These are phyloP conservation scores for Anoplopoma fimbria DNA, from an alignment of 2,113 vertebrate genomes.

Conservation along the genomic window DNA sequence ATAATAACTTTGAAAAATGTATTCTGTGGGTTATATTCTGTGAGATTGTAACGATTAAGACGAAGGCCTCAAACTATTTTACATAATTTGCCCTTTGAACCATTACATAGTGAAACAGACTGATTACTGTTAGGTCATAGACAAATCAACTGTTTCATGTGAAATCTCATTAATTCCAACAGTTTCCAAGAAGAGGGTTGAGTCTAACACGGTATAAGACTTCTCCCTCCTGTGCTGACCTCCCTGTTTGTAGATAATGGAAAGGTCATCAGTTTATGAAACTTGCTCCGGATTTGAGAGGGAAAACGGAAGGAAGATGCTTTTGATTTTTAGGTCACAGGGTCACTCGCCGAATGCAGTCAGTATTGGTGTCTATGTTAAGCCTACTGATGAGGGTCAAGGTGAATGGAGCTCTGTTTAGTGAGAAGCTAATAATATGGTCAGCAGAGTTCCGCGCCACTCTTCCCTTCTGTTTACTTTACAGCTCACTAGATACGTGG, in stretches of 20 bases:
- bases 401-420: not conserved
- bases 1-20: not conserved
- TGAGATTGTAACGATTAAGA: not conserved
- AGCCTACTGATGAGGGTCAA: constrained; percentile 20
- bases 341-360: not conserved
- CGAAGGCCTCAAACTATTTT: not conserved
- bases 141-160: not conserved
- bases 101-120: not conserved
- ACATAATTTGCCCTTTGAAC: not conserved
- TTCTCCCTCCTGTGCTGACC: constrained; percentile 41
- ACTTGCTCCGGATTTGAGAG: constrained; percentile 13
- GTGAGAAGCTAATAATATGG: not conserved
- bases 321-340: constrained; percentile 27
- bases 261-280: constrained; percentile 69
- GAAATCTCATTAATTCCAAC: not conserved
- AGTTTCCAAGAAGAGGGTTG: constrained; percentile 54
- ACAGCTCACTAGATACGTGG: not conserved
- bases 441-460: not conserved
- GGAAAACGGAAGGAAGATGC: constrained; percentile 45
- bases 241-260: constrained; percentile 47
- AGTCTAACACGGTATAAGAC: not conserved
- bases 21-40: not conserved
- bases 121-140: not conserved
- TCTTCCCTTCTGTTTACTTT: not conserved
- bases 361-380: not conserved